Conservation (phyloP, 2,888 invertebrate species). For the Calliopum simillimum region DNA sequence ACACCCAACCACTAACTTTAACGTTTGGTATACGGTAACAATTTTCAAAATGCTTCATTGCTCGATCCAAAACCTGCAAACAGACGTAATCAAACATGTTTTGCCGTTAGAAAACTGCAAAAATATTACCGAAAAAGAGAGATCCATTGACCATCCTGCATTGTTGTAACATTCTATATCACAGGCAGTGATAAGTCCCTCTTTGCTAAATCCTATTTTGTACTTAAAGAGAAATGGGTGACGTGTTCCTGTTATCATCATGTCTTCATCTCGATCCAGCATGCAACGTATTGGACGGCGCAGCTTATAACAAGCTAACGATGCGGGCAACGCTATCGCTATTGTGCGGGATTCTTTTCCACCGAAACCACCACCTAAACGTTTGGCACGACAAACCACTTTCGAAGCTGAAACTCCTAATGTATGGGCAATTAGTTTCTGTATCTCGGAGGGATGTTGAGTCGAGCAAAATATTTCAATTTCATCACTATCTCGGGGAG, state of each 20-base stretch:
- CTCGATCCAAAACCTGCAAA: constrained; percentile 82
- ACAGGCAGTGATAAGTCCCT: constrained; percentile 81
- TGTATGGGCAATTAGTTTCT: constrained; percentile 76
- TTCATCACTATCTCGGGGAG: constrained; percentile 86
- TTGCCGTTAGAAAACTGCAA: no score
- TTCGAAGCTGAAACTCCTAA: constrained; percentile 80
- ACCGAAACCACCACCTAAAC: constrained; percentile 96
- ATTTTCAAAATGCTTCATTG: constrained; percentile 87
- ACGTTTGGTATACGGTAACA: constrained; percentile 83
- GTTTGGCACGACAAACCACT: constrained; percentile 82
- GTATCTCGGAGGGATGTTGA: constrained; percentile 84
- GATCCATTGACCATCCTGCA: constrained; percentile 84
- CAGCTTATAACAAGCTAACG: constrained; percentile 84
- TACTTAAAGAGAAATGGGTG: constrained; percentile 91
- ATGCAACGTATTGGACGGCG: constrained; percentile 85
- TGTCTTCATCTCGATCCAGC: constrained; percentile 95
- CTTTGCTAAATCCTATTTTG: constrained; percentile 81
- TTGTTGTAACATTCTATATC: constrained; percentile 83
- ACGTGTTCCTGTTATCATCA: constrained; percentile 87
- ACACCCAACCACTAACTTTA: constrained; percentile 78
- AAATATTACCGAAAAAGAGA: constrained; percentile 82
- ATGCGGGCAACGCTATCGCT: constrained; percentile 78
- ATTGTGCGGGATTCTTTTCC: constrained; percentile 88
- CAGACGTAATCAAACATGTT: no score
- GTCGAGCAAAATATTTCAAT: constrained; percentile 86